Base-by-base conservation (phyloP, 2,797 vertebrate genomes). In the Rousettus madagascariensis region DNA sequence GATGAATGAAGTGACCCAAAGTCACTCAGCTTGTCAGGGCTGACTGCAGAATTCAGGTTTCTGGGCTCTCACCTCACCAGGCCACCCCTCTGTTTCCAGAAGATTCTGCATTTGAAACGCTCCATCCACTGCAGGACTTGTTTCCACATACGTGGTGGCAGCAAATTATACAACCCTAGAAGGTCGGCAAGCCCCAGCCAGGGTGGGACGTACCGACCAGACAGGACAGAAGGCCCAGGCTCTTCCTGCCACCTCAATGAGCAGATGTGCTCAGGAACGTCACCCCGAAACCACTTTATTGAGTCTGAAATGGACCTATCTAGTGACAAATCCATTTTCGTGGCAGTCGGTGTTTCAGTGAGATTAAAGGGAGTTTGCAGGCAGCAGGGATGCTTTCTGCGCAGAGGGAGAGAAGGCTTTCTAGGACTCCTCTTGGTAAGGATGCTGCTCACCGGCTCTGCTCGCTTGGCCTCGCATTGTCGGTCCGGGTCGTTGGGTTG, bases 161-260 rank as follows among this genome's bases (percentile, higher is more conserved):
- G 1, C 17, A 26, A 1, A 20, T 19, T 41, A 13, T 33, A 22
- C 38, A 28, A 4, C 7, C 30, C 59, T 20, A 16, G 24, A 43
- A 55, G n/a, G 41, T 63, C 71, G 8, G 13, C 55, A 63, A 49
- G 53, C 33, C 22, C 71, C 51, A 41, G 15, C 53, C 15, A 7
- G 15, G 49, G 59, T 55, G 49, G 66, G n/a, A 19, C 4, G 1
- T 4, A 15, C 84, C 15, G 16, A n/a, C 13, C 49, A 49, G 49
- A 49, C 49, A 24, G 61, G n/a, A 9, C 33, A 63, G 30, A 71
- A 61, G 26, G 59, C 68, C 38, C 12, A 8, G 53, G 33, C 36
- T 38, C 11, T 33, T 0, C 0, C 16, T 20, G 5, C 74, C 61
- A 43, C 16, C 69, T 69, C 9, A 1, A 1, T 10, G 17, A 22